phyloP scores from a whole-genome alignment of 2,113 vertebrate species.

The Puffinus mauretanicus region DNA sequence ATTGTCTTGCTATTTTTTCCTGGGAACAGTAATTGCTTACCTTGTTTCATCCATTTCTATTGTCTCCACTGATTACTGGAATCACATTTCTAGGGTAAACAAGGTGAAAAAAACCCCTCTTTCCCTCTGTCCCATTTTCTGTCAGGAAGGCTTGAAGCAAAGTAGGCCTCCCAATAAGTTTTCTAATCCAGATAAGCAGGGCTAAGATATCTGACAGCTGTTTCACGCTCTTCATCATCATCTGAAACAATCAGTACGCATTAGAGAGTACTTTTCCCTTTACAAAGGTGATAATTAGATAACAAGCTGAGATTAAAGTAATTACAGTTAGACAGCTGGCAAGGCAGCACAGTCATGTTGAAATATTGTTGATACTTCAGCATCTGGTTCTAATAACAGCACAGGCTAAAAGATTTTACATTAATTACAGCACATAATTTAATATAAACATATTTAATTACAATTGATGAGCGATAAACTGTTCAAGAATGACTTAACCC shows the following conservation, averaged over 20 bases:
- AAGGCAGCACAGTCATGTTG: conserved; percentile 81
- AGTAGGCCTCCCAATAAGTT: conserved; percentile 68
- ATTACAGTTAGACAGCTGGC: conserved; percentile 88
- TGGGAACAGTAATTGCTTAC: background rate
- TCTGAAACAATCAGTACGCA: conserved; percentile 85
- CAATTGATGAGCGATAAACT: conserved; percentile 85
- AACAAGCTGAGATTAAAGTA: conserved; percentile 91
- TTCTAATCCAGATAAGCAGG: conserved; percentile 73
- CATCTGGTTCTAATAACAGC: conserved; percentile 84
- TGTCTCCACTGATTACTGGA: conserved; percentile 39
- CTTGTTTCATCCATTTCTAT: conserved; percentile 3
- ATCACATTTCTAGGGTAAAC: conserved; percentile 55
- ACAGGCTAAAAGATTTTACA: conserved; percentile 82
- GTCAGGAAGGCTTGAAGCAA: conserved; percentile 47
- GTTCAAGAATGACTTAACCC: conserved; percentile 81
- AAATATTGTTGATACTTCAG: conserved; percentile 85
- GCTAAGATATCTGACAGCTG: conserved; percentile 83
- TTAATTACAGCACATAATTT: conserved; percentile 86
- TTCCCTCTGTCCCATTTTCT: conserved; percentile 20
- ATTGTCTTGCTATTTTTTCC: background rate
- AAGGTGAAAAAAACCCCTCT: background rate
- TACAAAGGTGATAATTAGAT: conserved; percentile 93
- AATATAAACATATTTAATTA: conserved; percentile 91
- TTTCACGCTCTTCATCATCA: conserved; percentile 81
- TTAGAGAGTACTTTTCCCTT: conserved; percentile 87